Evolutionary conservation across 2,113 vertebrate genomes (phyloP), one percentile per base, ranked within the genome.

Genomic region (Morone chrysops): DNA sequence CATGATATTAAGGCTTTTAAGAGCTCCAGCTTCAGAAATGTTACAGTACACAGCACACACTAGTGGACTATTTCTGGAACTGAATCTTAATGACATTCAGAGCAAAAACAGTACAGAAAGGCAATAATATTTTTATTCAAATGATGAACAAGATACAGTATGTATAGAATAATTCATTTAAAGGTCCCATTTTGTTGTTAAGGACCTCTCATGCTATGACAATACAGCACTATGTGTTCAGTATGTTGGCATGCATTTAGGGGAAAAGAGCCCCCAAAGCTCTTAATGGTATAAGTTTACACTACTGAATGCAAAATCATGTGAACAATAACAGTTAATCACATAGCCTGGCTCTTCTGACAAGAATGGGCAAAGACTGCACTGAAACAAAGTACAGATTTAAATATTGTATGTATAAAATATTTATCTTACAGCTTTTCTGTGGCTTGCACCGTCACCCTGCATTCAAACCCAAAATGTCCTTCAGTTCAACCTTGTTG

Each of bases 41-140:
- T 75, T n/a, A 22, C 0, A 36, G 80, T 75, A 2, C 62, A 88
- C 80, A 90, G 82, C 75, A 7, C 87, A 6, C 9, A 53, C 90
- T 80, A 60, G 83, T 90, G 90, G 82, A 25, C 17, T 2, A 2
- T 40, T 4, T 16, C 11, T 41, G 36, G 11, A 89, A 88, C 51
- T 87, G 75, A 20, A 40, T 1, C 38, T 41, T 6, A 36, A 77
- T 1, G 57, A 78, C 16, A 77, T 9, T 14, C 43, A 78, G 31
- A 81, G 38, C 43, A 70, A 48, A 75, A 62, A 57, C 63, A 67
- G 69, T 45, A 66, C 60, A 86, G 78, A 92, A 94, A 95, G 92
- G 92, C 91, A 93, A 84, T 92, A 80, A 87, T 85, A 71, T 84
- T 94, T 31, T 94, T 93, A 95, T 95, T 94, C 74, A 92, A 94